Percentiles rank a stretch among this genome's conserved stretches.
Conservation (phyloP, 2,113 vertebrate species). For the Xenopus tropicalis region UCB_Xtro_10.0 CM004444.2:152195501-152196000, state of each 20-base stretch:
- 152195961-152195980: too few species aligned
- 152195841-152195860: constrained; percentile 51
- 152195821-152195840: constrained; percentile 64
- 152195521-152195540: too few species aligned
- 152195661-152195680: constrained; percentile 69
- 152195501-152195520: too few species aligned
- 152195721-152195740: constrained; percentile 61
- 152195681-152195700: constrained; percentile 64
- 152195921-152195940: too few species aligned
- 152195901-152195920: too few species aligned
- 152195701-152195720: constrained; percentile 72
- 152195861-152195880: too few species aligned
- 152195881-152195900: too few species aligned
- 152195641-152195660: constrained; percentile 68
- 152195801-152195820: constrained; percentile 63
- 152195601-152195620: constrained; percentile 53
- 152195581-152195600: constrained; percentile 60
- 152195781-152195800: constrained; percentile 72
- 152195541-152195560: not conserved
- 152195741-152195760: constrained; percentile 73
- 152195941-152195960: too few species aligned
- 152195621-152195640: constrained; percentile 70
- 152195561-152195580: constrained; percentile 61
- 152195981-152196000: too few species aligned
- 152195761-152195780: constrained; percentile 72